Evolutionary conservation across 2,888 invertebrate species (phyloP).

Genomic region (Ceramica pisi): DNA sequence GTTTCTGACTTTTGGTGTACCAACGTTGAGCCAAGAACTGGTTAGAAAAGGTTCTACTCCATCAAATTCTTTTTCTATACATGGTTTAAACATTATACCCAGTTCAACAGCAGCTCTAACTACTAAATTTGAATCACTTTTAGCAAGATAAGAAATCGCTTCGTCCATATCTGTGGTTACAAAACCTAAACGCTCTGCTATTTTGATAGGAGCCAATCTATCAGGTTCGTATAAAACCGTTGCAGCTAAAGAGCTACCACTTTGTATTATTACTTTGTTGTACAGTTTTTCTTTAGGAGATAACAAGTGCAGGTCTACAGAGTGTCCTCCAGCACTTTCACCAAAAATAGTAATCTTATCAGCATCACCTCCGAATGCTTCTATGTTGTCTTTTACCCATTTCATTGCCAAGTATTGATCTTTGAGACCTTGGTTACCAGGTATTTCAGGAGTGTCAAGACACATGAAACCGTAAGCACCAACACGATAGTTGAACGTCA

Average conservation of each 20-base stretch:
- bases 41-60: constrained; percentile 73
- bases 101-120: constrained; percentile 65
- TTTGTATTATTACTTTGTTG: constrained; percentile 75
- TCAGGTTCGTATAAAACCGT: constrained; percentile 68
- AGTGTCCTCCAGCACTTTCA: constrained; percentile 75
- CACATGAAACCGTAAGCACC: constrained; percentile 83
- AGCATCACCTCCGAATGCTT: constrained; percentile 78
- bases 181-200: constrained; percentile 72
- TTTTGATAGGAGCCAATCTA: constrained; percentile 66
- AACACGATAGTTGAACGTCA: constrained; percentile 76
- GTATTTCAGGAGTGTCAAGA: constrained; percentile 72
- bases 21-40: constrained; percentile 69
- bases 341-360: constrained; percentile 77
- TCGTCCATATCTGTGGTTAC: constrained; percentile 61
- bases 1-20: constrained; percentile 70
- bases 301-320: constrained; percentile 76
- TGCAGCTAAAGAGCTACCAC: constrained; percentile 70
- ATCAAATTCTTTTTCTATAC: constrained; percentile 75
- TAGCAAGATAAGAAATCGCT: constrained; percentile 71
- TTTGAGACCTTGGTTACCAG: constrained; percentile 81
- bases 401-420: constrained; percentile 77
- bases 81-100: constrained; percentile 70
- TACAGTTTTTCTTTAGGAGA: constrained; percentile 72
- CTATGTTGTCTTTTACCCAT: constrained; percentile 79
- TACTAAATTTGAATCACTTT: constrained; percentile 64